Evolutionary conservation across 1,140 invertebrate species (phyloP).

Genomic region (Cheumatopsyche charites): DNA sequence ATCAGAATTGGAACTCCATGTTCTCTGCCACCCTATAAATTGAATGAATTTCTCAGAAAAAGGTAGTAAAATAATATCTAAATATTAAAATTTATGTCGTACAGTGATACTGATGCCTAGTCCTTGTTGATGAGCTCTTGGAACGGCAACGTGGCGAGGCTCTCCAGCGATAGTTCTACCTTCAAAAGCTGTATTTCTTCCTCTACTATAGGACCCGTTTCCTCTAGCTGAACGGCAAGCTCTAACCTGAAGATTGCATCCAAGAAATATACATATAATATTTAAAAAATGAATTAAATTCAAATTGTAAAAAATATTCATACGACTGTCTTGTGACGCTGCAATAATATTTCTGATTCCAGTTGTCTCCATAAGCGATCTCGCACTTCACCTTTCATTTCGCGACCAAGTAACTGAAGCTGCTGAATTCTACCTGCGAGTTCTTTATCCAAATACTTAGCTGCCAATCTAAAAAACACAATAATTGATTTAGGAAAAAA

Average conservation of each 20-base stretch:
- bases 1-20: conserved; percentile 88
- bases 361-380: conserved; percentile 85
- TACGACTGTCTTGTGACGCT: conserved; percentile 83
- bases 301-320: conserved; percentile 49
- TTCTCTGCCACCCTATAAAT: conserved; percentile 75
- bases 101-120: conserved; percentile 84
- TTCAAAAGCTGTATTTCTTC: conserved; percentile 27
- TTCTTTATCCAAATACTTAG: conserved; percentile 87
- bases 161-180: conserved; percentile 51
- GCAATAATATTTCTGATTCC: conserved; percentile 84
- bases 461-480: conserved; percentile 65
- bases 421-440: conserved; percentile 87
- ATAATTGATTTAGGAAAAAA: neutral
- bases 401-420: conserved; percentile 77
- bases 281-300: neutral
- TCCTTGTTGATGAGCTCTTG: conserved; percentile 72
- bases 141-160: conserved; percentile 65
- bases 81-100: conserved; percentile 50
- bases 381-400: conserved; percentile 76
- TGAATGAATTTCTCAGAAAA: conserved; percentile 4
- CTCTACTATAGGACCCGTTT: conserved; percentile 48
- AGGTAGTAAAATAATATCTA: neutral
- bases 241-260: conserved; percentile 39
- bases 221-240: conserved; percentile 41
- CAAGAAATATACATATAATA: no score